Percentiles rank a stretch among this genome's conserved stretches.
These are phyloP conservation scores for Dendrophyllia cribrosa DNA, from an alignment of 64 coral and sea anemone genomes.

Conservation along the genomic window DNA sequence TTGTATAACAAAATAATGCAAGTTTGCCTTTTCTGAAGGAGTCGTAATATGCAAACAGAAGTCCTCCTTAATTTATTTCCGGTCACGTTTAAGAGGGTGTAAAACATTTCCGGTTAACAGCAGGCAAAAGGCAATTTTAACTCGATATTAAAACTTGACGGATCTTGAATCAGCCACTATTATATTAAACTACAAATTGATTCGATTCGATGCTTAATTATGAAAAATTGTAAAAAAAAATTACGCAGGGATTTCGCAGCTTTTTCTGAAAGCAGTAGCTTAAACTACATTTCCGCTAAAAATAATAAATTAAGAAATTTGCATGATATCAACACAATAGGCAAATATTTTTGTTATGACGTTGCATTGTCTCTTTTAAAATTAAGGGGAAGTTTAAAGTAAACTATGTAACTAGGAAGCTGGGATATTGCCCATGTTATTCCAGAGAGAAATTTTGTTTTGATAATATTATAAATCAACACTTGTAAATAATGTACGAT, in stretches of 20 bases:
- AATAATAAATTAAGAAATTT: neutral
- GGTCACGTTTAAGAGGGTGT: neutral
- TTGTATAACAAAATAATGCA: neutral
- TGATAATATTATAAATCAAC: too few species aligned
- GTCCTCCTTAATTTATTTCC: neutral
- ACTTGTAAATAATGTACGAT: too few species aligned
- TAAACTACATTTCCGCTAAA: neutral
- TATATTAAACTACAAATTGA: too few species aligned
- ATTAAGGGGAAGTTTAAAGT: neutral
- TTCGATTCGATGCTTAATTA: too few species aligned
- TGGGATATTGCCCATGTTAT: too few species aligned
- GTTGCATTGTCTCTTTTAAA: too few species aligned
- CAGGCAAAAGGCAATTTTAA: neutral
- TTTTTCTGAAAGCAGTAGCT: too few species aligned
- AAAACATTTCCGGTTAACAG: slow-evolving; percentile 13
- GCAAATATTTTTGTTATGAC: neutral
- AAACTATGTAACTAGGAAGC: neutral
- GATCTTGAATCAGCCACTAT: too few species aligned
- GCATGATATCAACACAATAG: neutral
- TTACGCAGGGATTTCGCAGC: too few species aligned
- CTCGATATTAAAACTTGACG: neutral
- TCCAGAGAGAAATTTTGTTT: too few species aligned
- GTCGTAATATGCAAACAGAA: neutral
- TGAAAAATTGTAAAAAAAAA: too few species aligned
- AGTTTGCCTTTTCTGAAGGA: too few species aligned